A percentile compares a stretch with the other conserved stretches of the same genome.
These are phyloP conservation scores for Eolophus roseicapilla DNA, from an alignment of 2,113 vertebrate genomes.

Conservation along the genomic window DNA sequence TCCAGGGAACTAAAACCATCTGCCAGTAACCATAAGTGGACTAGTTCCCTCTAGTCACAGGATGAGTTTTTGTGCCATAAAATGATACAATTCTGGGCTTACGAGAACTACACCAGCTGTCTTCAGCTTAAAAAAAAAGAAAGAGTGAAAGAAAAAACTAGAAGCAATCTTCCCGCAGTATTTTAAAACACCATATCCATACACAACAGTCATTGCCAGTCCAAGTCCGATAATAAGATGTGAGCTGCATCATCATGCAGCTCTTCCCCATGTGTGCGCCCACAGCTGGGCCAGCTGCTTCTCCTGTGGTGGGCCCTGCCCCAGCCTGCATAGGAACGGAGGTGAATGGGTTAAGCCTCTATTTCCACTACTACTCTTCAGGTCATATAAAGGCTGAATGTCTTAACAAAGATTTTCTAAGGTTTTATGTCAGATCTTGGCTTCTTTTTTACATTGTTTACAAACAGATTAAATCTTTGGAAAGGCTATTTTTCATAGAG, in stretches of 20 bases:
- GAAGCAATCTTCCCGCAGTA: background rate
- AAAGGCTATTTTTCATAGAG: background rate
- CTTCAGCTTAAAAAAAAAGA: background rate
- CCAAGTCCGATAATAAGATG: background rate
- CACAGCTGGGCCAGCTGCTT: background rate
- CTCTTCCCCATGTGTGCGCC: accelerated
- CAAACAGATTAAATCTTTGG: background rate
- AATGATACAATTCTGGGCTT: background rate
- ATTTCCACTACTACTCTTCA: background rate
- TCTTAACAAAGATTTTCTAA: background rate
- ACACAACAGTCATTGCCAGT: background rate
- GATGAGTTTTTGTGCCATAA: background rate
- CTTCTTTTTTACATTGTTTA: background rate
- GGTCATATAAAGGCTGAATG: background rate
- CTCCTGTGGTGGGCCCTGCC: accelerated
- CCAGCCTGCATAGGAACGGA: background rate
- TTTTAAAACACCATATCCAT: background rate
- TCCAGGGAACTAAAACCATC: background rate
- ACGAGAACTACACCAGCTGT: background rate
- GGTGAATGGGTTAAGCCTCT: background rate
- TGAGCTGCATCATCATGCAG: background rate
- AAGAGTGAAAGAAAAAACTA: background rate
- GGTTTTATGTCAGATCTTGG: background rate
- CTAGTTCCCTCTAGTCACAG: background rate
- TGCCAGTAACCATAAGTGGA: background rate